A percentile compares a stretch with the other conserved stretches of the same genome.
These are phyloP conservation scores for Rattus rattus DNA, from an alignment of 2,113 vertebrate genomes.

Conservation along the genomic window DNA sequence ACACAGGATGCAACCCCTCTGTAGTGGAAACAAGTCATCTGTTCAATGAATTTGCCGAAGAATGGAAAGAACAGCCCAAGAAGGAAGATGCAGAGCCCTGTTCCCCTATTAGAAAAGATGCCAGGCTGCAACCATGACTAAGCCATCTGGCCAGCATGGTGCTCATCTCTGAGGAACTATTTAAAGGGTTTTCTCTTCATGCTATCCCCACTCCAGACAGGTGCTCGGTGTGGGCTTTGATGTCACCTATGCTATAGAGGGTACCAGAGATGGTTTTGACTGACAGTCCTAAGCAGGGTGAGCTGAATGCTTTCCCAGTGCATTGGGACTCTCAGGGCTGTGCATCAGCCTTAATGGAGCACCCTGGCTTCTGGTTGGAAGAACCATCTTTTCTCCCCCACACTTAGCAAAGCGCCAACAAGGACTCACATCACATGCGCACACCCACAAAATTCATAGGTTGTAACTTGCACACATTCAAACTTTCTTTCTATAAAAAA, in stretches of 20 bases:
- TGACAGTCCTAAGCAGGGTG: not conserved
- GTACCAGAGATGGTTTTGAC: not conserved
- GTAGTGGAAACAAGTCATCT: not conserved
- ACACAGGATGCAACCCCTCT: not conserved
- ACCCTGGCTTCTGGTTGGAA: not conserved
- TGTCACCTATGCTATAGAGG: not conserved
- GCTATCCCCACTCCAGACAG: not conserved
- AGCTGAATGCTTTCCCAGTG: not conserved
- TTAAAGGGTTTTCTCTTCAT: not conserved
- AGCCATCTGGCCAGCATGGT: not conserved
- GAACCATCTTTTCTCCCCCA: not conserved
- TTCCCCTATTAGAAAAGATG: not conserved
- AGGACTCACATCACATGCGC: not conserved
- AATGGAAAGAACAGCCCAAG: not conserved
- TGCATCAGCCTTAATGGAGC: not conserved
- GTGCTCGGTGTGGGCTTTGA: not conserved
- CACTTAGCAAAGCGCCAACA: not conserved
- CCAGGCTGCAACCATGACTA: not conserved
- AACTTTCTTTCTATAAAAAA: not conserved
- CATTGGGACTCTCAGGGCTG: not conserved
- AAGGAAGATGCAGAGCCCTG: not conserved
- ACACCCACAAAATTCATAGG: not conserved
- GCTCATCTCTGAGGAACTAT: not conserved
- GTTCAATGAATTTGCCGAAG: not conserved
- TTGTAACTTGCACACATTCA: not conserved